phyloP scores from a whole-genome alignment of 2,888 invertebrate genomes.

The Platycheirus albimanus region DNA sequence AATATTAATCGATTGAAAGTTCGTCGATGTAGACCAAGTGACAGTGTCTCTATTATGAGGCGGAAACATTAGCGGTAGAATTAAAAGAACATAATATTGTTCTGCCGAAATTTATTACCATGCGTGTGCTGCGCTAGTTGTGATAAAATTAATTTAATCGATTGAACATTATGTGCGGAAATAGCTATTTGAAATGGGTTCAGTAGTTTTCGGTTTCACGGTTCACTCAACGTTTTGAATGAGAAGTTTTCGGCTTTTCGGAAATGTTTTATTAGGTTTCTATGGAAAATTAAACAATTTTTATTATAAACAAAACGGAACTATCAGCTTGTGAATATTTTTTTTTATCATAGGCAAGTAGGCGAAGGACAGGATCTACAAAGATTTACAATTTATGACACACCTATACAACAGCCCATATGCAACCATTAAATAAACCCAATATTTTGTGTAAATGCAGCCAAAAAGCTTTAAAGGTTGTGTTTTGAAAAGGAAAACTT shows the following conservation, averaged over 20 bases:
- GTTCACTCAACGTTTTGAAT: slow-evolving; percentile 47
- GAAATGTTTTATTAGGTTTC: slow-evolving; percentile 26
- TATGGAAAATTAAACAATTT: slow-evolving; percentile 12
- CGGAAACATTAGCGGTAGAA: slow-evolving; percentile 67
- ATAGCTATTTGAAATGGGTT: slow-evolving; percentile 47
- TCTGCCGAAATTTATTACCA: slow-evolving; percentile 16
- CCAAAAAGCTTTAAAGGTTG: no score
- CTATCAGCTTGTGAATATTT: background rate
- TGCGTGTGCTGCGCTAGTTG: slow-evolving; percentile 24
- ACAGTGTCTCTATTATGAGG: slow-evolving; percentile 66
- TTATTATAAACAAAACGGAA: background rate
- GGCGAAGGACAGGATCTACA: no score
- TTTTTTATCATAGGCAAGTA: no score
- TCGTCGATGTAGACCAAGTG: slow-evolving; percentile 42
- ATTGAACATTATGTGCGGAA: slow-evolving; percentile 59
- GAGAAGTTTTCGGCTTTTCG: background rate
- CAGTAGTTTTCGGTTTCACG: slow-evolving; percentile 59
- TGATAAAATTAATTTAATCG: slow-evolving; percentile 63
- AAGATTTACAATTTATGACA: no score
- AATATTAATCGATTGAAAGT: slow-evolving; percentile 55
- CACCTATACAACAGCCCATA: no score
- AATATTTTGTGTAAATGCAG: no score
- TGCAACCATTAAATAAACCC: no score
- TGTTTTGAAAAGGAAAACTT: no score
- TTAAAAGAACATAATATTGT: slow-evolving; percentile 46